phyloP scores from a whole-genome alignment of 92 coral and sea anemone species.

The Meandrina meandrites region DNA sequence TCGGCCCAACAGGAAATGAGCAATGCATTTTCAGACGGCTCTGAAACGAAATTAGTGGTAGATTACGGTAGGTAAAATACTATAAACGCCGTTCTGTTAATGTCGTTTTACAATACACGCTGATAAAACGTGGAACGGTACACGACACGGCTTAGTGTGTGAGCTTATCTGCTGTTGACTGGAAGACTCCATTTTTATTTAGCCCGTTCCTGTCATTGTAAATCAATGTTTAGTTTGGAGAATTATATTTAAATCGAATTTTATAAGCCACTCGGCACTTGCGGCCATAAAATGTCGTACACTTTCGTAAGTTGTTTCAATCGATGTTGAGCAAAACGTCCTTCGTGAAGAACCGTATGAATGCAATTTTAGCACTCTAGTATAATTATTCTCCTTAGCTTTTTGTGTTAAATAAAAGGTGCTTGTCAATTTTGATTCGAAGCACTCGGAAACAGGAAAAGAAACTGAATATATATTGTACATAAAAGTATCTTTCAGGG shows the following conservation, averaged over 20 bases:
- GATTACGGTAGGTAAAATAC: conserved; percentile 21
- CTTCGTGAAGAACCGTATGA: neutral
- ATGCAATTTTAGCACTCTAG: neutral
- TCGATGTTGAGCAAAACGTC: no score
- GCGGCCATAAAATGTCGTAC: no score
- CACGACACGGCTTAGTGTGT: neutral
- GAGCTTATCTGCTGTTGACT: neutral
- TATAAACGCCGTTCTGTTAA: neutral
- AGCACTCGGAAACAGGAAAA: neutral
- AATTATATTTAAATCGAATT: no score
- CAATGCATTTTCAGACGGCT: neutral
- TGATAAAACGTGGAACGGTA: neutral
- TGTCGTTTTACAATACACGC: neutral
- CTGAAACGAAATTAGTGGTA: neutral
- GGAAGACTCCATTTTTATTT: neutral
- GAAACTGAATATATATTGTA: neutral
- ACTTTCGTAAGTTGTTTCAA: no score
- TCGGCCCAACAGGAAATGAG: conserved; percentile 1
- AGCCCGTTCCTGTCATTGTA: no score
- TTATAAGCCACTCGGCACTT: no score
- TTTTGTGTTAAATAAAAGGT: neutral
- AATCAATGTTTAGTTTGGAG: no score
- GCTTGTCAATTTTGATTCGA: neutral
- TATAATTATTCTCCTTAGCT: neutral
- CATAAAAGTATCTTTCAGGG: neutral